phyloP scores from a whole-genome alignment of 2,888 invertebrate genomes.

The Chrysomela aeneicollis region DNA sequence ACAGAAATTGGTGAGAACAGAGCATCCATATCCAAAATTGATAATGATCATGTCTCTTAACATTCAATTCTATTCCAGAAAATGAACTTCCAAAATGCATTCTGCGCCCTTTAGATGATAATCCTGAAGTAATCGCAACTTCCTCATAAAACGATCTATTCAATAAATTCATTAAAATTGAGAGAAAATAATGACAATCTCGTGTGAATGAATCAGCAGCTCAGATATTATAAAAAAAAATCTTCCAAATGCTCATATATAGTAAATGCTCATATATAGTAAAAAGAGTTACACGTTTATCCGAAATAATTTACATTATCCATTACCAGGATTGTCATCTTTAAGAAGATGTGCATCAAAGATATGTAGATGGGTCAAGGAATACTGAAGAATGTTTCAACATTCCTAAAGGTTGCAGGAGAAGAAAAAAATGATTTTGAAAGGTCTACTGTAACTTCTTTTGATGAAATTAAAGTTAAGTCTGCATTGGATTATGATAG shows the following conservation, averaged over 20 bases:
- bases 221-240: too few species aligned
- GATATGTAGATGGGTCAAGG: constrained; percentile 10
- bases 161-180: background rate
- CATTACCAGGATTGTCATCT: constrained; percentile 27
- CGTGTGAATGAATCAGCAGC: background rate
- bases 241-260: too few species aligned
- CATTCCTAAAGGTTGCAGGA: too few species aligned
- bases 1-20: background rate
- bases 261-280: background rate
- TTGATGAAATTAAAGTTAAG: too few species aligned
- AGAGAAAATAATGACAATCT: background rate
- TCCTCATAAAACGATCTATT: background rate
- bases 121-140: too few species aligned
- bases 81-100: constrained; percentile 1
- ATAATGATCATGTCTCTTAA: background rate
- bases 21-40: background rate
- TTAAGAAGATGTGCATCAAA: constrained; percentile 33
- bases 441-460: too few species aligned
- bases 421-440: too few species aligned
- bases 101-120: too few species aligned
- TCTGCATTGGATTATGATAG: background rate
- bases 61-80: background rate
- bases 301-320: constrained; percentile 2
- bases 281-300: constrained; percentile 1
- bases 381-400: too few species aligned